Evolutionary conservation across 2,888 invertebrate species (phyloP).

Genomic region (Litoditis marina): DNA sequence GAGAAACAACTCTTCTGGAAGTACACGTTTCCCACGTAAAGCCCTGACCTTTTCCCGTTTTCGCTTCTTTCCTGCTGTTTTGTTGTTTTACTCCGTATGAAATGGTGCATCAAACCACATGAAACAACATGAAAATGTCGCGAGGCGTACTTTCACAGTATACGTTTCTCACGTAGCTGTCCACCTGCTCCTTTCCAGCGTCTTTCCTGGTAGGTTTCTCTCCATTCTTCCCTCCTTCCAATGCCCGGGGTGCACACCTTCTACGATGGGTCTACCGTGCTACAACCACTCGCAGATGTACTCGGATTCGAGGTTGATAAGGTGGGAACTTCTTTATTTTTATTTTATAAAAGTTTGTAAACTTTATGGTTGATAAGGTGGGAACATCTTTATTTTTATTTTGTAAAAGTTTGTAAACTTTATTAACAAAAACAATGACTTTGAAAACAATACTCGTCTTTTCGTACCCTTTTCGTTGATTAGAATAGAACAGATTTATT

Average conservation of each 20-base stretch:
- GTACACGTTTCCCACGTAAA: not conserved
- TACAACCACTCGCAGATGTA: slow-evolving; percentile 46
- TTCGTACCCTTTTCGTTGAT: not conserved
- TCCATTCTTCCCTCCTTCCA: not conserved
- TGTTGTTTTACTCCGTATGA: too few species aligned
- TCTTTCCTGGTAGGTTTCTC: not conserved
- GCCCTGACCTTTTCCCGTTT: too few species aligned
- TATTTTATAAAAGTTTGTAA: not conserved
- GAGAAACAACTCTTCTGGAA: not conserved
- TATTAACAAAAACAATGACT: too few species aligned
- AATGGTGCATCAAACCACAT: too few species aligned
- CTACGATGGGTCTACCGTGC: slow-evolving; percentile 52
- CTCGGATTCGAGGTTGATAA: slow-evolving; percentile 52
- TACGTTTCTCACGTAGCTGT: too few species aligned
- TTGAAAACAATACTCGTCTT: not conserved
- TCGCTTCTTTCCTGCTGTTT: too few species aligned
- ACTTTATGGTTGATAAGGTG: slow-evolving; percentile 51
- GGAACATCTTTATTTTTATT: slow-evolving; percentile 6
- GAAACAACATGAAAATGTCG: too few species aligned
- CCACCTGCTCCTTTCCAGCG: too few species aligned
- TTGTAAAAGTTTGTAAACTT: slow-evolving; percentile 15
- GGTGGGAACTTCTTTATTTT: slow-evolving; percentile 25
- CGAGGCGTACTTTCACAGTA: too few species aligned
- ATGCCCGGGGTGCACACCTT: slow-evolving; percentile 60
- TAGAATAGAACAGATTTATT: too few species aligned